A percentile compares a stretch with the other conserved stretches of the same genome.
Evolutionary conservation across 2,113 vertebrate species (phyloP).

Genomic region (Brienomyrus longianalis): DNA sequence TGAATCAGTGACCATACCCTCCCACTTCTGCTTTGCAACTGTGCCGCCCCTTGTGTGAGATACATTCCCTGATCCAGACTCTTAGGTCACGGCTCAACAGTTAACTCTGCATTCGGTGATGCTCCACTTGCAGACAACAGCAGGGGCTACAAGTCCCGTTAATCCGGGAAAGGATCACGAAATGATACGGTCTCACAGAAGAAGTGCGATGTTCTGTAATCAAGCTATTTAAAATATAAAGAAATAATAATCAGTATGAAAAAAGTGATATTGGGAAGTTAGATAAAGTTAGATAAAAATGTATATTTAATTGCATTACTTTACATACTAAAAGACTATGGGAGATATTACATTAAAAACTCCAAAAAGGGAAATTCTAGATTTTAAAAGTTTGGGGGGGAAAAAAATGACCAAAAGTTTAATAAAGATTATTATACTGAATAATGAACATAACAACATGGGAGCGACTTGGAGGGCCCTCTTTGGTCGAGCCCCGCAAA

Average conservation of each 20-base stretch:
- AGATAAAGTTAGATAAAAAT: background rate
- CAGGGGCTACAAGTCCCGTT: background rate
- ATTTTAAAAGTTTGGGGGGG: background rate
- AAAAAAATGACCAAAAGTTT: background rate
- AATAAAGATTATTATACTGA: background rate
- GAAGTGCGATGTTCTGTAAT: background rate
- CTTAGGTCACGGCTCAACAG: background rate
- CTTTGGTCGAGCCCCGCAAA: background rate
- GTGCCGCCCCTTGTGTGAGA: background rate
- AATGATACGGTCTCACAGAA: background rate
- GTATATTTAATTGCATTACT: background rate
- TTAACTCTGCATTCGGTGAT: background rate
- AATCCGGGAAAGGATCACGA: background rate
- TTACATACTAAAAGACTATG: background rate
- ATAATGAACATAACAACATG: background rate
- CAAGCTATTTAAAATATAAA: background rate
- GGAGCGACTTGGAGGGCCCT: background rate
- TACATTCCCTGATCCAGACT: background rate
- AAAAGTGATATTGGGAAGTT: background rate
- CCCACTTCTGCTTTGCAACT: background rate
- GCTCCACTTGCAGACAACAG: background rate
- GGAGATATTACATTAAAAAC: background rate
- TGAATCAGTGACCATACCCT: background rate
- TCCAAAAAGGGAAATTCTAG: background rate
- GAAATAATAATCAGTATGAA: background rate